Conservation (phyloP, 2,888 invertebrate species). For the Pilophorus perplexus region DNA sequence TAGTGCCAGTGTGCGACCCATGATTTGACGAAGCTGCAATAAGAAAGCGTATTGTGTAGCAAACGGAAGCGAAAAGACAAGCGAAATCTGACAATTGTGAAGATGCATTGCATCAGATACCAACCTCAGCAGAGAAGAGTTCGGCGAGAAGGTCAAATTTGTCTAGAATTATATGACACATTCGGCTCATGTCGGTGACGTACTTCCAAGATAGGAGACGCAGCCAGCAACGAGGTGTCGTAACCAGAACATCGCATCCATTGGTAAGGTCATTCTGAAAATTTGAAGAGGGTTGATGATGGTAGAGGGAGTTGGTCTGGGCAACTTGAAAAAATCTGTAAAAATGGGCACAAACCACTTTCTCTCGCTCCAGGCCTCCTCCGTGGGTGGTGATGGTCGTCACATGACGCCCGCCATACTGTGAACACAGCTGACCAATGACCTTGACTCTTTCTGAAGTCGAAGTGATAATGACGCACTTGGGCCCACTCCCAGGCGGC, state of each 20-base stretch:
- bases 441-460: conserved; percentile 56
- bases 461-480: conserved; percentile 65
- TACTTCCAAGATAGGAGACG: conserved; percentile 56
- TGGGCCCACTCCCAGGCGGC: conserved; percentile 58
- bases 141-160: conserved; percentile 64
- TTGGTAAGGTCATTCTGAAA: conserved; percentile 57
- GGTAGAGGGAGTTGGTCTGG: background rate
- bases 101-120: background rate
- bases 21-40: conserved; percentile 22
- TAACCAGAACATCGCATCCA: conserved; percentile 69
- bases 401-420: conserved; percentile 47
- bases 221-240: conserved; percentile 63
- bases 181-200: conserved; percentile 60
- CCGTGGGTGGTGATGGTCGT: conserved; percentile 47
- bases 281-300: too few species aligned
- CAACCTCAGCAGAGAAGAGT: conserved; percentile 56
- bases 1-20: background rate
- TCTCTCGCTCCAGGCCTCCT: conserved; percentile 44
- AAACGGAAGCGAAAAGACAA: background rate
- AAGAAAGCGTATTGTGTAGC: too few species aligned
- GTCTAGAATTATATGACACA: conserved; percentile 68
- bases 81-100: background rate
- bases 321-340: background rate
- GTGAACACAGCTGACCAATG: conserved; percentile 50
- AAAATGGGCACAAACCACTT: conserved; percentile 29